phyloP scores from a whole-genome alignment of 1,140 invertebrate species.

The Ceratosolen solmsi region DNA sequence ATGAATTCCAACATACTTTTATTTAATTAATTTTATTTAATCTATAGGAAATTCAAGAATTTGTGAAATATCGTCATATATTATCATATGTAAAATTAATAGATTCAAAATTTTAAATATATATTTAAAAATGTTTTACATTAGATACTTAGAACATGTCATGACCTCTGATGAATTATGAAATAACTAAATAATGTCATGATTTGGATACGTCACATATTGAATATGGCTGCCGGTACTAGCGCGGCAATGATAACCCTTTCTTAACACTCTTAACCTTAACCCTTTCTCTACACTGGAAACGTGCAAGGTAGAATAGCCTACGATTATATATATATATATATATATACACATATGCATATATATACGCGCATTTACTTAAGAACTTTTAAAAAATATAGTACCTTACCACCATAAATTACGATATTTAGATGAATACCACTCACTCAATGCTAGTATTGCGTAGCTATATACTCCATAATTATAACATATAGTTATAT shows the following conservation, averaged over 20 bases:
- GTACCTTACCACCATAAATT: neutral
- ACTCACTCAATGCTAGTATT: neutral
- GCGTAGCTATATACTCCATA: neutral
- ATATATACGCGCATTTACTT: neutral
- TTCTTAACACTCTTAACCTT: too few species aligned
- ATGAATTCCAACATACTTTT: neutral
- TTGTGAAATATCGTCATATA: too few species aligned
- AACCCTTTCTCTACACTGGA: neutral
- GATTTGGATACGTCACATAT: slow-evolving; percentile 11
- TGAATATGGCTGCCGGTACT: slow-evolving; percentile 10
- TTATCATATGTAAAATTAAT: too few species aligned
- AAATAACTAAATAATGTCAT: slow-evolving; percentile 9
- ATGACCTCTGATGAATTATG: neutral
- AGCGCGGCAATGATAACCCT: neutral
- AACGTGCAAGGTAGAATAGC: slow-evolving; percentile 2
- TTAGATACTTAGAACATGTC: neutral
- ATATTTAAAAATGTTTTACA: neutral
- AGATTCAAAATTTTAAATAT: neutral
- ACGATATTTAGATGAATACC: neutral
- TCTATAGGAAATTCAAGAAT: too few species aligned
- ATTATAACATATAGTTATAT: neutral
- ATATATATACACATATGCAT: too few species aligned
- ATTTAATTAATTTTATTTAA: neutral
- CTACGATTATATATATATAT: slow-evolving; percentile 1
- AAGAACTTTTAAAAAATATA: slow-evolving; percentile 11